Base-by-base conservation (phyloP, 2,797 vertebrate species). In the Sternotherus odoratus region DNA sequence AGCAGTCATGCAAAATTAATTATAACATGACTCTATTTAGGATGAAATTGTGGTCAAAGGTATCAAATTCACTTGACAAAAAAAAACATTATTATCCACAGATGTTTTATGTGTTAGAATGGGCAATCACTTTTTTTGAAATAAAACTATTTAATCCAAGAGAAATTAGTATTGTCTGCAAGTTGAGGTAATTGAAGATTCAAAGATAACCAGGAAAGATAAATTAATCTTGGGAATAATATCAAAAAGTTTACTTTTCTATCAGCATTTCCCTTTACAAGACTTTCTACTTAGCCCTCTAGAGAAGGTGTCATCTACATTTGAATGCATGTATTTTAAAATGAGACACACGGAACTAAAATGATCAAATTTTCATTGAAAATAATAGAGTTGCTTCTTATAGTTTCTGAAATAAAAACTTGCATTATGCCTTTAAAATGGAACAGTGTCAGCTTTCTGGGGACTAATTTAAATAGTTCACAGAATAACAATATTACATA, bases 191-290 rank as follows among this genome's bases (percentile, higher is more conserved):
- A 82, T 66, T 89, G 28, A 54, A 84, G 36, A 33, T 60, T 4
- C 50, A 79, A 33, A 57, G 77, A 78, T 92, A 90, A 39, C 63
- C 78, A 49, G 43, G 57, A 95, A 93, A 82, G 4, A 87, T 56
- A 94, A 56, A 69, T 24, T 94, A 91, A 79, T 80, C 85, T 79
- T 83, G 66, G 79, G 66, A 97, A 90, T 95, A 80, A 84, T 89
- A 90, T 92, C 81, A 69, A 26, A 85, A 95, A 63, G 23, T 94
- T 95, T 95, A 30, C 95, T 95, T 79, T 95, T 86, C 26, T 94
- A 33, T 56, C 60, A 94, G 50, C 92, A 94, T 93, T 97, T 86
- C 11, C 74, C 63, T 96, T 96, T 77, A 90, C 90, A 96, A 95
- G 8, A 69, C 6, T 91, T 53, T 79, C 43, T 96, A 92, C 28